Percentiles rank a stretch among this genome's conserved stretches.
phyloP scores from a whole-genome alignment of 2,888 invertebrate species.

The Rhagium mordax region DNA sequence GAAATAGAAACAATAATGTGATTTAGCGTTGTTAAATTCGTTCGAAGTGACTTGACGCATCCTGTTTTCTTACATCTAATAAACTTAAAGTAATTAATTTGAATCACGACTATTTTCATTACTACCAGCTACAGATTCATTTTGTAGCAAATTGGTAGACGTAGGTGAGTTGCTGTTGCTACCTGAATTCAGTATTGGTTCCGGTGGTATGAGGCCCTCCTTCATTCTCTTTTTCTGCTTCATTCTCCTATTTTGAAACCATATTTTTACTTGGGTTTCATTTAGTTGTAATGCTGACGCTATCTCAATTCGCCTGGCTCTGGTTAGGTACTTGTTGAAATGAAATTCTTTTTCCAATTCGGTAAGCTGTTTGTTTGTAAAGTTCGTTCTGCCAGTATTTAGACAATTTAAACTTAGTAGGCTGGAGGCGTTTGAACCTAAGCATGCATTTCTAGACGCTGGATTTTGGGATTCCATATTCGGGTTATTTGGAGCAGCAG shows the following conservation, averaged over 20 bases:
- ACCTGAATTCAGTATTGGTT: conserved; percentile 68
- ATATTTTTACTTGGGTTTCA: conserved; percentile 97
- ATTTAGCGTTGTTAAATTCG: too few relatives aligned
- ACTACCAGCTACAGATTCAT: conserved; percentile 71
- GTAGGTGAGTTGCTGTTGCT: conserved; percentile 70
- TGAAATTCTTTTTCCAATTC: conserved; percentile 99
- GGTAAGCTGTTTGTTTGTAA: conserved; percentile 99
- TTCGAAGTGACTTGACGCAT: neutral
- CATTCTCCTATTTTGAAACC: conserved; percentile 99
- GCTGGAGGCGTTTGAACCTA: conserved; percentile 69
- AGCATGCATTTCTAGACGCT: conserved; percentile 68
- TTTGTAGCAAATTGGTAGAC: conserved; percentile 63
- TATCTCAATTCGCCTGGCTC: conserved; percentile 97
- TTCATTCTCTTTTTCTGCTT: conserved; percentile 98
- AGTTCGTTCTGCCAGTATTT: conserved; percentile 96
- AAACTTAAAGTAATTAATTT: conserved; percentile 60
- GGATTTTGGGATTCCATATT: conserved; percentile 72
- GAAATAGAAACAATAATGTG: too few relatives aligned
- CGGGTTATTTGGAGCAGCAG: conserved; percentile 69
- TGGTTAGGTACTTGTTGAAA: conserved; percentile 98
- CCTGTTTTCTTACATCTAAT: conserved; percentile 16
- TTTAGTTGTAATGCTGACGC: conserved; percentile 96
- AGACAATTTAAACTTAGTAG: conserved; percentile 69
- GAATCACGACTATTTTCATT: conserved; percentile 84
- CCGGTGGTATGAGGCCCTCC: conserved; percentile 83